phyloP scores from a whole-genome alignment of 2,888 invertebrate genomes.

The Mystacides longicornis region DNA sequence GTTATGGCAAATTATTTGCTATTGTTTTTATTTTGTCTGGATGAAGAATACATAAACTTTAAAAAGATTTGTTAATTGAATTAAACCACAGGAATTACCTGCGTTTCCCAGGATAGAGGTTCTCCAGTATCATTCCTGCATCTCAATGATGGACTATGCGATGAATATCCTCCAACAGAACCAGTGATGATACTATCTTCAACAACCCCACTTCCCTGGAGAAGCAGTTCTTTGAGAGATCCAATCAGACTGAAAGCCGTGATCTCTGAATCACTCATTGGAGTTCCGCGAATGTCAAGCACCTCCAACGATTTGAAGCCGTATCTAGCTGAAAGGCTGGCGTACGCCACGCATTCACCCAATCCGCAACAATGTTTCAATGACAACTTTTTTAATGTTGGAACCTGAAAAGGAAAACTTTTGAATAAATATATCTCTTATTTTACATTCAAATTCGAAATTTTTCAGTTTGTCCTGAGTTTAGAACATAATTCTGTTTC shows the following conservation, averaged over 20 bases:
- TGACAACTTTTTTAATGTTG: conserved; percentile 52
- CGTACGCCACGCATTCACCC: conserved; percentile 67
- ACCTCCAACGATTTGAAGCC: conserved; percentile 56
- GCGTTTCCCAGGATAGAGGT: conserved; percentile 20
- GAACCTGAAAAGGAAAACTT: conserved; percentile 33
- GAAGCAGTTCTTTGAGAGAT: conserved; percentile 33
- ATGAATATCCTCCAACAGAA: not conserved
- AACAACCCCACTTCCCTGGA: conserved; percentile 16
- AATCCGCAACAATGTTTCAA: conserved; percentile 59
- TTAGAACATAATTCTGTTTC: too few species aligned
- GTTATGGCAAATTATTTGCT: too few species aligned
- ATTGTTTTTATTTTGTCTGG: too few species aligned
- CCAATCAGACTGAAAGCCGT: conserved; percentile 42
- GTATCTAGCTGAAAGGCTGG: conserved; percentile 64
- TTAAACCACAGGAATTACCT: conserved; percentile 14
- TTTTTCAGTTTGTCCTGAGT: too few species aligned
- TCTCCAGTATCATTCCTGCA: conserved; percentile 10
- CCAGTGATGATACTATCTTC: not conserved
- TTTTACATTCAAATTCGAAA: too few species aligned
- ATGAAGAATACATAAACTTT: too few species aligned
- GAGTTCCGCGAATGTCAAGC: conserved; percentile 39
- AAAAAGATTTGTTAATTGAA: too few species aligned
- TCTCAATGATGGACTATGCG: not conserved
- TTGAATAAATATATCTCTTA: too few species aligned
- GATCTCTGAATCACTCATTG: conserved; percentile 43